Percentiles rank a stretch among this genome's conserved stretches.
These are phyloP conservation scores for Blastobasis adustella DNA, from an alignment of 2,888 invertebrate species.

Conservation along the genomic window DNA sequence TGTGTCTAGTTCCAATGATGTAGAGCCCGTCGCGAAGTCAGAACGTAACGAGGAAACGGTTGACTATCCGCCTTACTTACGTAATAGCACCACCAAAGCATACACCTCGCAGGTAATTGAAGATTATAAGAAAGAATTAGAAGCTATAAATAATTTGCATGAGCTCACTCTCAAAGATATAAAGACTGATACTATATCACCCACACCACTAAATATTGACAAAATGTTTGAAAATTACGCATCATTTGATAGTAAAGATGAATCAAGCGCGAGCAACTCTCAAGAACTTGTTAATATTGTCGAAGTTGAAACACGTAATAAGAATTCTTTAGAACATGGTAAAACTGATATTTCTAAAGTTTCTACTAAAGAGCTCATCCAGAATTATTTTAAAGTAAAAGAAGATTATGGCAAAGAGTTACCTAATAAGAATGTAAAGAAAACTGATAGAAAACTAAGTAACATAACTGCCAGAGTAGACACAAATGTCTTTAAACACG, in stretches of 20 bases:
- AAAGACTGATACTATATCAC: constrained; percentile 57
- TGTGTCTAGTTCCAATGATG: constrained; percentile 29
- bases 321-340: constrained; percentile 32
- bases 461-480: constrained; percentile 31
- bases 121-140: constrained; percentile 68
- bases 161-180: constrained; percentile 67
- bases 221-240: constrained; percentile 49
- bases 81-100: constrained; percentile 61
- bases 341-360: constrained; percentile 54
- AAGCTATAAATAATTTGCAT: constrained; percentile 64
- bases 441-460: constrained; percentile 39
- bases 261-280: constrained; percentile 22
- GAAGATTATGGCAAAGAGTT: constrained; percentile 41
- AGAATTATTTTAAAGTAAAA: constrained; percentile 65
- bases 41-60: constrained; percentile 31
- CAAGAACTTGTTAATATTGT: constrained; percentile 13
- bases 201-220: constrained; percentile 59
- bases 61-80: constrained; percentile 61
- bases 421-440: constrained; percentile 33
- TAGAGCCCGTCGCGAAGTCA: constrained; percentile 17
- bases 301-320: constrained; percentile 9
- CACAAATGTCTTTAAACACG: constrained; percentile 35
- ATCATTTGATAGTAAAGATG: constrained; percentile 21
- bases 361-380: constrained; percentile 61
- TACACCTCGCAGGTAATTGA: constrained; percentile 71